Base-by-base conservation (phyloP, 2,888 invertebrate genomes). In the Pardosa pseudoannulata region DNA sequence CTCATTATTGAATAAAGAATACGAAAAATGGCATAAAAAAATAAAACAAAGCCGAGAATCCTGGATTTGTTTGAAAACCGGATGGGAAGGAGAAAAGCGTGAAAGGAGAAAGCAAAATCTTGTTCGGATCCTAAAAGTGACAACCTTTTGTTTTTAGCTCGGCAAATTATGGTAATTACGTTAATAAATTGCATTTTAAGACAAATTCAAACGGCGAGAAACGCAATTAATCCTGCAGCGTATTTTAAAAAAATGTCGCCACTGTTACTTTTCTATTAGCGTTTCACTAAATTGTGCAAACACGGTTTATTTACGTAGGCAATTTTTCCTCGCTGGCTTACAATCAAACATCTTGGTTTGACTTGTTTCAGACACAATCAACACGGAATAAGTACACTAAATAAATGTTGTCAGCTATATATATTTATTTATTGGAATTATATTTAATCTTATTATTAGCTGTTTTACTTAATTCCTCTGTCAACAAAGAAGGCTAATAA, bases 261-360 rank as follows among this genome's bases (percentile, higher is more conserved):
- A 28, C 29, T 36, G 64, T 41, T 73, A 27, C 79, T 67, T 79
- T 56, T 29, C 68, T 74, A 28, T 81, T 74, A 67, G 46, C 68
- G 65, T 50, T 79, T 65, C 67, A 67, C 32, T 67, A 32, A 32
- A 64, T 29, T 71, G 41, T 82, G 46, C 75, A 82, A 82, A 75
- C 41, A 82, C 27, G n/a, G 19, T 19, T 71, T 82, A 46, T 82
- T 82, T 82, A 64, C 29, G 32, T 27, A 29, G 41, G 19, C 5
- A 32, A 82, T 75, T 71, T 81, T 82, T 70, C 9, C n/a, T 32
- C 28, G 41, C 23, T 70, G 72, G 46, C 74, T 56, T 56, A 32
- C 31, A 75, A 32, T 29, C 56, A 65, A 82, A 75, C 82, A 82
- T 32, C 46, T 75, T 82, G 82, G 71, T 75, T 82, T 70, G 70